Conservation (phyloP, 2,888 invertebrate species). For the Margaritifera margaritifera region DNA sequence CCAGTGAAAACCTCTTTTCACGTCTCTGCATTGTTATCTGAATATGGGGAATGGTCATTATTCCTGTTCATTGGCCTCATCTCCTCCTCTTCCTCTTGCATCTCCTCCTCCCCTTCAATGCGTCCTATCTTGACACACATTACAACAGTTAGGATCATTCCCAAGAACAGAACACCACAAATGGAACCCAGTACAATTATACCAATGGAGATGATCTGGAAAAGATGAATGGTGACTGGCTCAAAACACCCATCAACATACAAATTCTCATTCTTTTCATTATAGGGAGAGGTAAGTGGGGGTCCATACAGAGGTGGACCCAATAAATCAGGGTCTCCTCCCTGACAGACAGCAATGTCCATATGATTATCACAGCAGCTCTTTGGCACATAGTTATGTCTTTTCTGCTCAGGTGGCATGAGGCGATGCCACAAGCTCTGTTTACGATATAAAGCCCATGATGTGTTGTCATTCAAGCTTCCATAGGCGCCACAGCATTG, state of each 20-base stretch:
- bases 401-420: conserved; percentile 17
- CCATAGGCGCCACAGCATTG: conserved; percentile 38
- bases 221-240: conserved; percentile 20
- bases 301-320: conserved; percentile 37
- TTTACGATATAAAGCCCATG: conserved; percentile 35
- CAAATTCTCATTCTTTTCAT: conserved; percentile 21
- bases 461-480: conserved; percentile 27
- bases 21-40: too few species aligned
- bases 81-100: too few species aligned
- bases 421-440: conserved; percentile 27
- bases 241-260: conserved; percentile 33
- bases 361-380: conserved; percentile 35
- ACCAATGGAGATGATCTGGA: not conserved
- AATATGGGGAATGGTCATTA: too few species aligned
- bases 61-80: too few species aligned
- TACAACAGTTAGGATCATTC: too few species aligned
- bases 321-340: conserved; percentile 25
- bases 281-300: conserved; percentile 11
- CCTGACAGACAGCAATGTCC: conserved; percentile 30
- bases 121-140: too few species aligned
- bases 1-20: too few species aligned
- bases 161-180: too few species aligned
- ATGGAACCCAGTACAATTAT: too few species aligned
- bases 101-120: too few species aligned
- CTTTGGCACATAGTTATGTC: conserved; percentile 29